A percentile compares a stretch with the other conserved stretches of the same genome.
Conservation (phyloP, 2,888 invertebrate genomes). For the Eudiplozoon nipponicum region DNA sequence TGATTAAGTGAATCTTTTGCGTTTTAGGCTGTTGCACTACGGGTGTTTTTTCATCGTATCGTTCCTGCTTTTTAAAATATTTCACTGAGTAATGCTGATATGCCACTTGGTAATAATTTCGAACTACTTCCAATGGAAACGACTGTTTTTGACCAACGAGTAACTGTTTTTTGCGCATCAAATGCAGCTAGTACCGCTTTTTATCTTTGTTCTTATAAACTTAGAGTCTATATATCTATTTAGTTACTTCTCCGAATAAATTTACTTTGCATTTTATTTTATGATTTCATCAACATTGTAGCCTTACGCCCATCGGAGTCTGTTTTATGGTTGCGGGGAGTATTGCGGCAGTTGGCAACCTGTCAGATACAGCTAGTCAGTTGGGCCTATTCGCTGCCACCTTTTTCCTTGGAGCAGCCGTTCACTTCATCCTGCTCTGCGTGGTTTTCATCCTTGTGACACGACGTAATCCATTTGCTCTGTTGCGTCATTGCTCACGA, state of each 20-base stretch:
- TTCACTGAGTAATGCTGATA: too few relatives aligned
- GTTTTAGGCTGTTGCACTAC: too few relatives aligned
- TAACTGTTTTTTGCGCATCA: too few relatives aligned
- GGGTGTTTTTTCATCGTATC: too few relatives aligned
- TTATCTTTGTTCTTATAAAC: too few relatives aligned
- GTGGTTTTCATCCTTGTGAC: constrained; percentile 19
- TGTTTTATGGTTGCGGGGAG: constrained; percentile 20
- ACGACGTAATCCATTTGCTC: constrained; percentile 20
- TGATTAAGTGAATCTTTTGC: too few relatives aligned
- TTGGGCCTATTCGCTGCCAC: constrained; percentile 19
- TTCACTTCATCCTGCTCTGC: constrained; percentile 20
- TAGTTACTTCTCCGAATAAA: neutral
- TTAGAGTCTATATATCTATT: neutral
- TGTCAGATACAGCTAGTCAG: constrained; percentile 18
- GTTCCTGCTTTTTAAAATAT: too few relatives aligned
- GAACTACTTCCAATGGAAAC: too few relatives aligned
- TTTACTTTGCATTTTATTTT: neutral
- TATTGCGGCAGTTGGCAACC: constrained; percentile 17
- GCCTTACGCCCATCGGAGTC: constrained; percentile 21
- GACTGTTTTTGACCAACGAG: too few relatives aligned
- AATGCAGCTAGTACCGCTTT: too few relatives aligned
- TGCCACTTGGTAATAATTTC: too few relatives aligned
- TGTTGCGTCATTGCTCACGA: constrained; percentile 19
- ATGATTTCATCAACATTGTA: constrained; percentile 14
- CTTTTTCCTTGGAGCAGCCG: constrained; percentile 19